Base-by-base conservation (phyloP, 1,140 invertebrate genomes). In the Trichogramma pretiosum region DNA sequence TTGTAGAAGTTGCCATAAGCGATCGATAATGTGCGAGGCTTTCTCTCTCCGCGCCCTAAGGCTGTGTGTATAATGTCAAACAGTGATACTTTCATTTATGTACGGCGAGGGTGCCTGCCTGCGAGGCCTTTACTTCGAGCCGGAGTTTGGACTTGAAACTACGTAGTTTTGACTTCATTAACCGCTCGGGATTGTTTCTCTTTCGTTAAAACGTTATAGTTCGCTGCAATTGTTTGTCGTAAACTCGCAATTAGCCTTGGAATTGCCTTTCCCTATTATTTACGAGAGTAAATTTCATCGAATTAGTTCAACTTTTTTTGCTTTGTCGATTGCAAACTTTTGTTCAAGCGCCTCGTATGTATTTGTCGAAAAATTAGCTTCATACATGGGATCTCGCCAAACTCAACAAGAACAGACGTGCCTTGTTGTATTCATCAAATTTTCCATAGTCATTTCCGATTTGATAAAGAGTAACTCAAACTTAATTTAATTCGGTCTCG, bases 141-240 rank as follows among this genome's bases (percentile, higher is more conserved):
- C 21, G 5, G 22, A 40, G 37, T 21, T 33, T n/a, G n/a, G n/a
- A n/a, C n/a, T n/a, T n/a, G n/a, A n/a, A n/a, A n/a, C n/a, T n/a
- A n/a, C n/a, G 37, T 47, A 33, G 37, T 47, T 48, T 48, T 41
- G 32, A 48, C 40, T 48, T 48, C 26, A 48, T 48, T 43, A 48
- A 5, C 3, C 33, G 17, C 39, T 30, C n/a, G n/a, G n/a, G n/a
- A n/a, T n/a, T 21, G 30, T 35, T 41, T 36, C 22, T n/a, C 2
- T 36, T 21, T 9, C 10, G 23, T 41, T 28, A 36, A 26, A 42
- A 22, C 32, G 28, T 28, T 41, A 19, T 17, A 28, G 30, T 47
- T 40, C 42, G n/a, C n/a, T n/a, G 35, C 28, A n/a, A 35, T 24
- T n/a, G 23, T 34, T 48, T 48, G 45, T 48, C 36, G 39, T 36